A percentile compares a stretch with the other conserved stretches of the same genome.
Evolutionary conservation across 2,888 invertebrate genomes (phyloP).

Genomic region (Drosophila cracens): DNA sequence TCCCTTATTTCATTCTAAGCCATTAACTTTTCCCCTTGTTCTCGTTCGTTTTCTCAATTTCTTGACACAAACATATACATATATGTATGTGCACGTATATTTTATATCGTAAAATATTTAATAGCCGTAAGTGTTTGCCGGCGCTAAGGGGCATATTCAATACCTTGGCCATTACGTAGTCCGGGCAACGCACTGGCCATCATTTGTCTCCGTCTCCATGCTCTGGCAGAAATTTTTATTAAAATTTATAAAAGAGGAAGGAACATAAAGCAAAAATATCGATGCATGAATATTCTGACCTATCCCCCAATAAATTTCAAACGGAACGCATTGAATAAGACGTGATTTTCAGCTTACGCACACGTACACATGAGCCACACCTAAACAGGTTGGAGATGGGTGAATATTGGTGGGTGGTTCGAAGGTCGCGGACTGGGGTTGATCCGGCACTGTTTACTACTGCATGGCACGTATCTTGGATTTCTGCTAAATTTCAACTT

Average conservation of each 20-base stretch:
- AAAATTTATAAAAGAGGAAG: slow-evolving; percentile 53
- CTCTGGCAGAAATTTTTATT: slow-evolving; percentile 69
- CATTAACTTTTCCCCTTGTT: slow-evolving; percentile 59
- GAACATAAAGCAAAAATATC: slow-evolving; percentile 52
- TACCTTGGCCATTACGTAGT: slow-evolving; percentile 41
- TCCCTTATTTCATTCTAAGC: slow-evolving; percentile 71
- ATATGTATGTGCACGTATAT: slow-evolving; percentile 16
- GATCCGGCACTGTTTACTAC: slow-evolving; percentile 66
- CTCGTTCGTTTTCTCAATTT: not conserved
- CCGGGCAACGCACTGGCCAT: slow-evolving; percentile 47
- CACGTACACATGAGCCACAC: slow-evolving; percentile 54
- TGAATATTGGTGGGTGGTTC: slow-evolving; percentile 21
- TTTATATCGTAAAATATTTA: slow-evolving; percentile 77
- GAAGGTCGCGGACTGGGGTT: slow-evolving; percentile 41
- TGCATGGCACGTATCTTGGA: slow-evolving; percentile 77
- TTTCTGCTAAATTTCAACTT: slow-evolving; percentile 81
- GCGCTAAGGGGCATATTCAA: slow-evolving; percentile 10
- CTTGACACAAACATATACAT: slow-evolving; percentile 6
- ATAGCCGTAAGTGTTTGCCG: slow-evolving; percentile 74
- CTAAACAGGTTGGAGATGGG: slow-evolving; percentile 49
- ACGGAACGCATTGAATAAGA: slow-evolving; percentile 68
- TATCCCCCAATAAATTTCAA: slow-evolving; percentile 70
- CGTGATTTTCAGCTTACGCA: slow-evolving; percentile 72
- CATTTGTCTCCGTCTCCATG: slow-evolving; percentile 71
- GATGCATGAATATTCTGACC: slow-evolving; percentile 77